Base-by-base conservation (phyloP, 2,888 invertebrate species). In the Lycophotia porphyrea region DNA sequence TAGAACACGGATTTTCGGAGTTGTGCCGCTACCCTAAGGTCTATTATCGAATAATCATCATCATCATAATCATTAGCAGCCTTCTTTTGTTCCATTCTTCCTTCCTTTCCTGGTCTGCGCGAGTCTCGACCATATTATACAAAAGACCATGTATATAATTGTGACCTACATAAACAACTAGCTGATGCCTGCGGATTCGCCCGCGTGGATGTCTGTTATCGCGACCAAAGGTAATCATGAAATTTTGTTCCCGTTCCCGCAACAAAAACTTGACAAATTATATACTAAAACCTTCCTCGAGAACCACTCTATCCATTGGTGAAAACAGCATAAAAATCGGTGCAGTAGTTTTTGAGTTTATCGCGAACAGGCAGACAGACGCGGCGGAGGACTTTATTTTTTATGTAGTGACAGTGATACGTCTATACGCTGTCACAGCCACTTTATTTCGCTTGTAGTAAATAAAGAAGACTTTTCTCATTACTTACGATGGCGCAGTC, bases 401-500 rank as follows among this genome's bases (percentile, higher is more conserved):
- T n/a, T n/a, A n/a, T n/a, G n/a, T n/a, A n/a, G n/a, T n/a, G n/a
- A n/a, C n/a, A n/a, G n/a, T n/a, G n/a, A 49, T n/a, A 11, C 11
- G 21, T 66, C 9, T n/a, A 18, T 24, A 5, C 18, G 24, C 13
- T 42, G 52, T n/a, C n/a, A 15, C 31, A 21, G 31, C 39, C 27
- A 7, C 24, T 27, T 64, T 11, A 24, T 27, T 15, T 55, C 24
- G 13, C 1, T 24, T 61, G 24, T 13, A 71, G 27, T 47, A 31
- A 61, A 76, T 13, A 5, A 47, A 47, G 13, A 39, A 63, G 11
- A 11, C 31, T 39, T 61, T 79, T 68, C 76, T 34, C 61, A 49
- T 76, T 81, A 68, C 68, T 66, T 31, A 15, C 61, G 76, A 64
- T 76, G 21, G 42, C 55, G 52, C 36, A 49, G 64, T 8, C n/a